Evolutionary conservation across 2,113 vertebrate genomes (phyloP).

Genomic region (Macrotus californicus): DNA sequence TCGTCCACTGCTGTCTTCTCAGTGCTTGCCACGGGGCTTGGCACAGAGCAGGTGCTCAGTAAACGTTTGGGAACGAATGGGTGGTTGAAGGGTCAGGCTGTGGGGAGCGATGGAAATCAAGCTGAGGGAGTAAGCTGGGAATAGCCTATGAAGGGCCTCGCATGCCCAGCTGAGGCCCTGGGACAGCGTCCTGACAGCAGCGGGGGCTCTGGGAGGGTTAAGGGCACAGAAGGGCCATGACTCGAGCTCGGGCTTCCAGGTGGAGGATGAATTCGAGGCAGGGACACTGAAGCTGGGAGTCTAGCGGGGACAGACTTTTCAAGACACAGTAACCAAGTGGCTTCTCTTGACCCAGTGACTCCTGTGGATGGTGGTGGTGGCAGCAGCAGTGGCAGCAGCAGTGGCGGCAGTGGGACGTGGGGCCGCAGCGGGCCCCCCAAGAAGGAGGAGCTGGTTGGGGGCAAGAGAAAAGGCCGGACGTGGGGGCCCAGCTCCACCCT

Average conservation of each 20-base stretch:
- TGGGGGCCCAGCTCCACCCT: slow-evolving; percentile 94
- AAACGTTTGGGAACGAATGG: neutral
- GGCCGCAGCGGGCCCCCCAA: slow-evolving; percentile 85
- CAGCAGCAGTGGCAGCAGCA: slow-evolving; percentile 73
- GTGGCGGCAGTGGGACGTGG: slow-evolving; percentile 86
- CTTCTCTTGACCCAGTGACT: slow-evolving; percentile 80
- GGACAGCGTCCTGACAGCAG: neutral
- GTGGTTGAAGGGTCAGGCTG: neutral
- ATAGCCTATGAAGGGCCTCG: accelerated
- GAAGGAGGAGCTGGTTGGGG: slow-evolving; percentile 84
- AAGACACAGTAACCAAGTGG: neutral
- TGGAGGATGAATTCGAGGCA: neutral
- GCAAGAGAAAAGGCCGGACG: slow-evolving; percentile 92
- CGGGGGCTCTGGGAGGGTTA: neutral
- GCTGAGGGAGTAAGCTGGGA: neutral
- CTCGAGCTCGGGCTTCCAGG: neutral
- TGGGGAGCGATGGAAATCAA: neutral
- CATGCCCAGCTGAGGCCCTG: neutral
- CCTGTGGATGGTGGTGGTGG: slow-evolving; percentile 79
- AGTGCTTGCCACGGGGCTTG: neutral
- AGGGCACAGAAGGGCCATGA: neutral
- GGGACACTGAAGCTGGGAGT: neutral
- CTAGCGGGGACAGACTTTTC: neutral
- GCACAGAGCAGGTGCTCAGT: neutral
- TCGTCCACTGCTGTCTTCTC: neutral